Conservation (phyloP, 2,888 invertebrate species). For the Bellardia bayeri region DNA sequence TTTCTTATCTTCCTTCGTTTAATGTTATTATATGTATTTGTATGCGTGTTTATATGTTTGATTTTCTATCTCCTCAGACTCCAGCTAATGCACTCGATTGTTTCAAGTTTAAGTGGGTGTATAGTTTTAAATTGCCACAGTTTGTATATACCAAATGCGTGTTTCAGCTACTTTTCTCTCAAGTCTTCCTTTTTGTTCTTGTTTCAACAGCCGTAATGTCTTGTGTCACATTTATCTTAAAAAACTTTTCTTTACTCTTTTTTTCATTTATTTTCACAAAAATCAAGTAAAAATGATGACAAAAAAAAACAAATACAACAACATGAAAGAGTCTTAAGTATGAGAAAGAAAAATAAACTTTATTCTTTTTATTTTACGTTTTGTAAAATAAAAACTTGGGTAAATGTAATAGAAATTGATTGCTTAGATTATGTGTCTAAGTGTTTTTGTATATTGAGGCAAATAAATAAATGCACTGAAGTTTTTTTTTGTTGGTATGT, state of each 20-base stretch:
- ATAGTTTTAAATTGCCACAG: conserved; percentile 67
- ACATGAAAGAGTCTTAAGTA: conserved; percentile 39
- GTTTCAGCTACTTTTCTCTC: conserved; percentile 49
- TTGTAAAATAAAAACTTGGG: conserved; percentile 61
- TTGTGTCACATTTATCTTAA: conserved; percentile 81
- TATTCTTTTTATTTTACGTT: conserved; percentile 3
- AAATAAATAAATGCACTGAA: conserved; percentile 71
- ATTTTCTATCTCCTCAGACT: conserved; percentile 1
- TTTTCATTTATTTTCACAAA: neutral
- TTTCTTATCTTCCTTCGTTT: too few relatives aligned
- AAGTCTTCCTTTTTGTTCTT: conserved; percentile 71
- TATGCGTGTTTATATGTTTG: neutral
- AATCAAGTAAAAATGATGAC: conserved; percentile 9
- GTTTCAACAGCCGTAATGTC: conserved; percentile 77
- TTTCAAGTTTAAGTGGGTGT: conserved; percentile 73
- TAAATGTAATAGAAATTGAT: conserved; percentile 74
- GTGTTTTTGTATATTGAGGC: conserved; percentile 72
- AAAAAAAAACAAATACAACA: conserved; percentile 22
- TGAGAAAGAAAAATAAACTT: conserved; percentile 63
- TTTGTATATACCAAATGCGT: conserved; percentile 56
- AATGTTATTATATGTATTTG: neutral
- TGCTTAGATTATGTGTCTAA: conserved; percentile 73
- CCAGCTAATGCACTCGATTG: conserved; percentile 71
- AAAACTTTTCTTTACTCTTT: conserved; percentile 78
- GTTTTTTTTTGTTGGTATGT: conserved; percentile 17